Conservation (phyloP, 2,113 vertebrate genomes). For the Benitochromis conjunctus region DNA sequence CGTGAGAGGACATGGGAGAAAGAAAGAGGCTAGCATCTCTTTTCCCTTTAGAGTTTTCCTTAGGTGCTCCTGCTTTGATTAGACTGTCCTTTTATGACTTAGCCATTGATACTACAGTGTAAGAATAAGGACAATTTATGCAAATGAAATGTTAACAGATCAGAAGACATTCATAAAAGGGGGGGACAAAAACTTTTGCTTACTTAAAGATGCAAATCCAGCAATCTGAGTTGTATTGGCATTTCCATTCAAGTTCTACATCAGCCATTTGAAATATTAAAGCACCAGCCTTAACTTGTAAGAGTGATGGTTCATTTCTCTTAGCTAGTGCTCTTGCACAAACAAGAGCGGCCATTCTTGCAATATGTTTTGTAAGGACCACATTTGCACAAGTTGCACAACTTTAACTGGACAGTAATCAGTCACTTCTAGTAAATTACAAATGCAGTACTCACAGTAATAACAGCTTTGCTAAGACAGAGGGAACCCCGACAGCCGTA, state of each 20-base stretch:
- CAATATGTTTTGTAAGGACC: background rate
- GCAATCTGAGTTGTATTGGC: background rate
- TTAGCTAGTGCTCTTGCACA: background rate
- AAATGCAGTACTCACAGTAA: conserved; percentile 81
- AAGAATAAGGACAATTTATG: background rate
- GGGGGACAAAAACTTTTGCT: background rate
- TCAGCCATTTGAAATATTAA: background rate
- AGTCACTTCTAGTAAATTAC: background rate
- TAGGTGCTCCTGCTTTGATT: background rate
- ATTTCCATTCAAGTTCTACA: background rate
- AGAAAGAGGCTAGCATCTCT: background rate
- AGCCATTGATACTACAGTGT: background rate
- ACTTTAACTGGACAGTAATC: background rate
- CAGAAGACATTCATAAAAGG: background rate
- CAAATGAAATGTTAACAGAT: background rate
- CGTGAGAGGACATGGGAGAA: background rate
- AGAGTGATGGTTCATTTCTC: background rate
- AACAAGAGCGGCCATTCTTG: background rate
- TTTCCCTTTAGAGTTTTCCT: background rate
- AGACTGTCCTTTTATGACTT: background rate
- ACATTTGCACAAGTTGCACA: background rate
- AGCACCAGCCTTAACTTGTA: background rate
- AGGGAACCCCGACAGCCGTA: conserved; percentile 97
- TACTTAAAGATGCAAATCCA: background rate
- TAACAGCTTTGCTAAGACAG: conserved; percentile 93